Conservation (phyloP, 2,888 invertebrate species). For the Acutogordius australiensis region DNA sequence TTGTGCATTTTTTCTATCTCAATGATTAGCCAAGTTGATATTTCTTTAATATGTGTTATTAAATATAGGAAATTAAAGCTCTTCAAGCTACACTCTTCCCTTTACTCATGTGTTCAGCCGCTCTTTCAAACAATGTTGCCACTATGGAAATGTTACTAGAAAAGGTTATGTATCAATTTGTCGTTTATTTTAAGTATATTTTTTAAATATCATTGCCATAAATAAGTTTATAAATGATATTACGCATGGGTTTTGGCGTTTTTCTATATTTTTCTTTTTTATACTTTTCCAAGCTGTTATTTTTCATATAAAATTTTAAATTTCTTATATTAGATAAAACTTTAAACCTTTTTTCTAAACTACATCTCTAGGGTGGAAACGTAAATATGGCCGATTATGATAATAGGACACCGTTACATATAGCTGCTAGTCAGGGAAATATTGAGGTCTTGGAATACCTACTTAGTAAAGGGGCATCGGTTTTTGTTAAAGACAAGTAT, state of each 20-base stretch:
- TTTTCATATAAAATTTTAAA: no score
- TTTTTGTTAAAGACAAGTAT: constrained; percentile 41
- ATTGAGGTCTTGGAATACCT: constrained; percentile 38
- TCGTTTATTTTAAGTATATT: no score
- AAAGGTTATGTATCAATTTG: constrained; percentile 14
- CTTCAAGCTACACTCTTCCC: constrained; percentile 36
- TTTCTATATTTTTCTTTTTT: neutral
- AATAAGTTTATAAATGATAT: no score
- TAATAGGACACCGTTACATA: constrained; percentile 45
- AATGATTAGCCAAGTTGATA: no score
- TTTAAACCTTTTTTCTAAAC: no score
- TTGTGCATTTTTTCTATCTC: no score
- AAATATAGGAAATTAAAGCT: constrained; percentile 28
- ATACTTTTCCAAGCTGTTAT: neutral
- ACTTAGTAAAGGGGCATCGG: constrained; percentile 45
- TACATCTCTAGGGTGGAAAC: constrained; percentile 41
- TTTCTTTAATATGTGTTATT: no score
- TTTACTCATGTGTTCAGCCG: constrained; percentile 36
- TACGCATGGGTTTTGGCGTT: no score
- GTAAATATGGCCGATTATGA: constrained; percentile 43
- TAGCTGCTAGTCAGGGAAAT: constrained; percentile 44
- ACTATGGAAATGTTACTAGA: constrained; percentile 19
- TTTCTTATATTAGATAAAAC: no score
- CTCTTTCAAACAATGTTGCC: constrained; percentile 24
- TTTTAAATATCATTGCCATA: no score